Conservation (phyloP, 2,888 invertebrate species). For the Megamerina dolium region DNA sequence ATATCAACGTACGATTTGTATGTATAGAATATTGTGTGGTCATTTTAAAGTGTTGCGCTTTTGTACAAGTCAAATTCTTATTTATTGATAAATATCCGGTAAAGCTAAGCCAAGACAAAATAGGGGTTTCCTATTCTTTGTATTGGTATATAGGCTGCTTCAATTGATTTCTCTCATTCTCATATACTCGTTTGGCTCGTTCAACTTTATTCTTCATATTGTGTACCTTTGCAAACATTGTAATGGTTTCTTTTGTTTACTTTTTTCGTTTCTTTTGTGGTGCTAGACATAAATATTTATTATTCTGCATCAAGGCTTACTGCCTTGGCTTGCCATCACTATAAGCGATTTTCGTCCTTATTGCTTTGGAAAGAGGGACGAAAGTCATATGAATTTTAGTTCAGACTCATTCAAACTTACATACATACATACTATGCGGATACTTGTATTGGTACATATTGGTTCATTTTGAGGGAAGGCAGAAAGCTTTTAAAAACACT, state of each 20-base stretch:
- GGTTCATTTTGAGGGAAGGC: too few species aligned
- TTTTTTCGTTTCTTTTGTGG: conserved; percentile 15
- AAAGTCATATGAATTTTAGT: too few species aligned
- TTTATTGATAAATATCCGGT: conserved; percentile 10
- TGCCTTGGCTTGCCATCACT: too few species aligned
- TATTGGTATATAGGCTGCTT: too few species aligned
- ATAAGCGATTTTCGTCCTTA: not conserved
- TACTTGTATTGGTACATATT: too few species aligned
- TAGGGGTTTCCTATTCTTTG: too few species aligned
- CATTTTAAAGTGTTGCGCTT: conserved; percentile 12
- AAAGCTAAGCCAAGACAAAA: not conserved
- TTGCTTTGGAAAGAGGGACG: not conserved
- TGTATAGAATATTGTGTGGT: conserved; percentile 2
- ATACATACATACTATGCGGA: too few species aligned
- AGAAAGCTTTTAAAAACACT: too few species aligned
- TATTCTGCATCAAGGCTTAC: too few species aligned
- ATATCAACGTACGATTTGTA: not conserved
- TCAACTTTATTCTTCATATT: conserved; percentile 5
- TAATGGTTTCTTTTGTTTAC: conserved; percentile 3
- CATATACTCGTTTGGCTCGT: not conserved
- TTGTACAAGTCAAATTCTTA: conserved; percentile 4
- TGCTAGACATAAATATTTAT: conserved; percentile 18
- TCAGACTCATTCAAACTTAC: too few species aligned
- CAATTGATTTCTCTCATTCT: not conserved
- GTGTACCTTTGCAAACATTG: conserved; percentile 8